Conservation (phyloP, 2,113 vertebrate genomes). For the Ochotona princeps region DNA sequence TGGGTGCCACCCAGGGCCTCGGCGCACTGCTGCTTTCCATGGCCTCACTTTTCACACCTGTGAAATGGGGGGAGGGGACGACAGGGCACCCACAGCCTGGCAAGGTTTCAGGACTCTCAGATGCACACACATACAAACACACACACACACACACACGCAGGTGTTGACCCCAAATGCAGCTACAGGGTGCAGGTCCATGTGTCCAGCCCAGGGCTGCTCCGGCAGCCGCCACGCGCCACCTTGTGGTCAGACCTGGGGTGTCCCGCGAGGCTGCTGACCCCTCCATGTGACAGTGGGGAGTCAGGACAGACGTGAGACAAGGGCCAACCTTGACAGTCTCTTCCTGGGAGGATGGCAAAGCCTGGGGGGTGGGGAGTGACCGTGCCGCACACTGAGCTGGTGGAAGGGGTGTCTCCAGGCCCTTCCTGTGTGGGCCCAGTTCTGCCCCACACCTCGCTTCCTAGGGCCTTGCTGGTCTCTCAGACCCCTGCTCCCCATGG, state of each 20-base stretch:
- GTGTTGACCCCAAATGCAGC: background rate
- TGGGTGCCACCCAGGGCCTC: background rate
- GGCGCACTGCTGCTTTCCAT: background rate
- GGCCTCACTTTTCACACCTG: slow-evolving; percentile 42
- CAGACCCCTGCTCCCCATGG: background rate
- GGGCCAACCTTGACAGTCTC: no score
- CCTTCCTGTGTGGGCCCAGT: background rate
- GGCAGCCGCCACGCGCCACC: slow-evolving; percentile 24
- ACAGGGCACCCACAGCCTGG: background rate
- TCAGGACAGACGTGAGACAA: no score
- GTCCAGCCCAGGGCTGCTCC: accelerated
- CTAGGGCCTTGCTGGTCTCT: no score
- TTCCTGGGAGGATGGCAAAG: no score
- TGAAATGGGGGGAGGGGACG: background rate
- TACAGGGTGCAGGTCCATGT: accelerated
- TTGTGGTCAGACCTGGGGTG: slow-evolving; percentile 24
- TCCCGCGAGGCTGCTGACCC: background rate
- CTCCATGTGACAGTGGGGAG: no score
- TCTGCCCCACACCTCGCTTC: background rate
- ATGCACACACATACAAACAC: no score
- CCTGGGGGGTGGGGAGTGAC: no score
- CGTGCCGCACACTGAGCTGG: no score
- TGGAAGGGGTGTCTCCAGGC: no score
- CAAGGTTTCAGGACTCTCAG: background rate
- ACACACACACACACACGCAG: background rate